Conservation (phyloP, 2,797 vertebrate species). For the Philypnodon macrostomus region DNA sequence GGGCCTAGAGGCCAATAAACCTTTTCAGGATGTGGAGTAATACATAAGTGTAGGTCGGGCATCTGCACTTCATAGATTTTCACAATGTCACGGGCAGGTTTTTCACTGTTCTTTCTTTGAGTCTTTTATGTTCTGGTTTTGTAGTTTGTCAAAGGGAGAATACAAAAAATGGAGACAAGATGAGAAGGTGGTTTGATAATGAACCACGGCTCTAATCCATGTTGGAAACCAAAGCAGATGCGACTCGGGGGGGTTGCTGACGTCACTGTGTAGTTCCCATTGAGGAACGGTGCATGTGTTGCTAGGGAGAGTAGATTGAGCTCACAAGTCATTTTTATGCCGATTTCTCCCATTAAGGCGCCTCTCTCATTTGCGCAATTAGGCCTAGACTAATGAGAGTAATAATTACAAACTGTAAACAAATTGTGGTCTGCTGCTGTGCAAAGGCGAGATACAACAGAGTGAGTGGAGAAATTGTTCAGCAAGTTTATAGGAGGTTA, state of each 20-base stretch:
- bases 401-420: neutral
- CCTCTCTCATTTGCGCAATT: slow-evolving; percentile 6
- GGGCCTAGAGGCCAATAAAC: no score
- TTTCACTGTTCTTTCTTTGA: no score
- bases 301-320: slow-evolving; percentile 16
- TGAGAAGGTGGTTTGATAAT: no score
- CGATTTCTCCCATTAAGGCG: slow-evolving; percentile 26
- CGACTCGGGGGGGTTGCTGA: slow-evolving; percentile 16
- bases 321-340: slow-evolving; percentile 21
- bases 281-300: slow-evolving; percentile 32
- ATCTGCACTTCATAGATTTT: no score
- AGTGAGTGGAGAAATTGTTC: neutral
- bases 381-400: slow-evolving; percentile 1
- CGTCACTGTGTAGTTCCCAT: slow-evolving; percentile 36
- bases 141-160: no score
- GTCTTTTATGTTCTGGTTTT: no score
- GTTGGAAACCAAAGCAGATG: slow-evolving; percentile 20
- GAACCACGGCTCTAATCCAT: slow-evolving; percentile 26
- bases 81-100: no score
- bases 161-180: no score
- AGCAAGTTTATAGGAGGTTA: no score
- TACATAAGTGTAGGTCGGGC: no score
- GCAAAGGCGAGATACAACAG: neutral
- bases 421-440: neutral
- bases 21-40: no score